Base-by-base conservation (phyloP, 2,113 vertebrate species). In the Trichomycterus rosablanca region DNA sequence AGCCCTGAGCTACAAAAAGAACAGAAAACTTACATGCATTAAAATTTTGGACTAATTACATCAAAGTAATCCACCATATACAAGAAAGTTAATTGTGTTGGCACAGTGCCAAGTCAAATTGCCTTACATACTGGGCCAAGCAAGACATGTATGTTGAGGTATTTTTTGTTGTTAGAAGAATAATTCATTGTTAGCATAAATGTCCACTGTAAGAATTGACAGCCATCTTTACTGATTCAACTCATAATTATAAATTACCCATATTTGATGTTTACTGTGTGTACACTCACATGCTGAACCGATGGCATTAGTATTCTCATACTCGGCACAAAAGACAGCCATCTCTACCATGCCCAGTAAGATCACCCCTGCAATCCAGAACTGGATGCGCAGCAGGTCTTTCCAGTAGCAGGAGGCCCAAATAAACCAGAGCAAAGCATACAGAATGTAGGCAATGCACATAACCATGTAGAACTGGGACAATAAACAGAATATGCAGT, bases 391-490 rank as follows among this genome's bases (percentile, higher is more conserved):
- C 67, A 93, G 78, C 67, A 93, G 84, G 68, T 93, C 91, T 67
- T 92, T 93, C 91, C 91, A 93, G 57, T 93, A 92, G 76, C 91
- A 92, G 34, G 91, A 86, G 2, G 89, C 86, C 91, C 91, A 93
- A 49, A 81, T 49, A 14, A 93, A 88, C 91, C 91, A 93, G 39
- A 93, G 84, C 57, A 92, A 49, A 15, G 88, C 91, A 4, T 88
- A 91, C 2, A 92, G 70, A 77, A 92, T 88, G 78, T 93, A 93
- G 55, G 91, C 76, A 4, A 91, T 61, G 64, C 91, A 93, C 91
- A 93, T 91, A 68, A 90, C 87, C 90, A 93, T 92, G 77, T 93
- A 93, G 77, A 92, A 75, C 73, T 75, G 56, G 15, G 9, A 19
- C n/a, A 52, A 45, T 12, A 35, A 48, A 46, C n/a, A n/a, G 1